These are phyloP conservation scores for Acipenser oxyrinchus DNA, from an alignment of 2,797 vertebrate genomes.

Conservation along the genomic window DNA sequence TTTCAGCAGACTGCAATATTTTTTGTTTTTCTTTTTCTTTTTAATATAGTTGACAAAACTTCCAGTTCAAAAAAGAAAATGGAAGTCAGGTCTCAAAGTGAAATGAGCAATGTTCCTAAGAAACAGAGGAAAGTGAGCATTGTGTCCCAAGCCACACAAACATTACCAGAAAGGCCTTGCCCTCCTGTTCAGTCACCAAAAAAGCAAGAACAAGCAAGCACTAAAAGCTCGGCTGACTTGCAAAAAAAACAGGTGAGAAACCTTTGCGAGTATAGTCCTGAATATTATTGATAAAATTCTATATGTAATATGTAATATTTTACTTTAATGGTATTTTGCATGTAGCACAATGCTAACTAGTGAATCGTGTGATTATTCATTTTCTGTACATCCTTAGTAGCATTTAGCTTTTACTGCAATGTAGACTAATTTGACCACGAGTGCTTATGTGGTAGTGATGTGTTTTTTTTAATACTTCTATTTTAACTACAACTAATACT, in stretches of 20 bases:
- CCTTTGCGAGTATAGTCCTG: no score
- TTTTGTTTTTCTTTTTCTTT: conserved; percentile 18
- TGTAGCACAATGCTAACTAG: no score
- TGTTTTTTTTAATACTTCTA: not conserved
- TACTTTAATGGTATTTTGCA: no score
- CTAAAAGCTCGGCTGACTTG: conserved; percentile 35
- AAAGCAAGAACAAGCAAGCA: conserved; percentile 42
- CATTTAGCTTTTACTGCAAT: no score
- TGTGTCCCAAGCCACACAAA: conserved; percentile 69
- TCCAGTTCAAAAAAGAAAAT: conserved; percentile 35
- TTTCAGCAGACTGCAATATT: no score
- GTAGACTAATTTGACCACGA: no score
- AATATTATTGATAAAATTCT: no score
- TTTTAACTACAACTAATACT: not conserved
- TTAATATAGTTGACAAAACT: conserved; percentile 31
- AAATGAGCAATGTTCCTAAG: conserved; percentile 37
- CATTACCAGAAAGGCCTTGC: conserved; percentile 38
- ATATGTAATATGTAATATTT: no score
- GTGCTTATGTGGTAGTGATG: no score
- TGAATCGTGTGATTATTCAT: no score
- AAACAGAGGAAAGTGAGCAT: conserved; percentile 26
- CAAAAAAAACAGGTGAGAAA: conserved; percentile 68
- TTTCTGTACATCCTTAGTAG: no score
- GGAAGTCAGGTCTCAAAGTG: conserved; percentile 27
- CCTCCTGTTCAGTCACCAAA: conserved; percentile 21